These are phyloP conservation scores for Fistularia tabacaria DNA, from an alignment of 2,797 vertebrate genomes.

Conservation along the genomic window DNA sequence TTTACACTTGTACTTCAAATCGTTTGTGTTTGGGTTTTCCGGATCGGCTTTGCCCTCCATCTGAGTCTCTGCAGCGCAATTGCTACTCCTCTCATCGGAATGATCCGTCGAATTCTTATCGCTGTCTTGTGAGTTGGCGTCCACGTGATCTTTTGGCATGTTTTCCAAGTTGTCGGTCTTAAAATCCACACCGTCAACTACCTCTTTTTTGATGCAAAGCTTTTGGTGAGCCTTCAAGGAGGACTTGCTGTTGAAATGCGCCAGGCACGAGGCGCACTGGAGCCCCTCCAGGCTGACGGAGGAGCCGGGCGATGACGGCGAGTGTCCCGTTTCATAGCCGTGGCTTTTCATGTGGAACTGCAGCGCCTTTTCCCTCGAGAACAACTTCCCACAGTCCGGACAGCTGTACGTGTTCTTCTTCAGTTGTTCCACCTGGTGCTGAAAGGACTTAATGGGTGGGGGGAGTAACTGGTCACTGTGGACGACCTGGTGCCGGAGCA, in stretches of 20 bases:
- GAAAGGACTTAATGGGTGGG: conserved; percentile 75
- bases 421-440: conserved; percentile 77
- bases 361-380: conserved; percentile 78
- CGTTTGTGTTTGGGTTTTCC: background rate
- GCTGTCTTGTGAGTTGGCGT: background rate
- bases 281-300: conserved; percentile 35
- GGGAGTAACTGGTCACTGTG: conserved; percentile 62
- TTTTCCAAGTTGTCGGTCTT: conserved; percentile 12
- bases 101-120: background rate
- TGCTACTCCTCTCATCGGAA: conserved; percentile 14
- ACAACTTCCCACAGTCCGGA: conserved; percentile 76
- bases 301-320: conserved; percentile 46
- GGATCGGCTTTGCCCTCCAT: conserved; percentile 9
- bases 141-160: background rate
- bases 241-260: conserved; percentile 64
- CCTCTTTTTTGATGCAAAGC: conserved; percentile 57
- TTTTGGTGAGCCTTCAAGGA: conserved; percentile 69
- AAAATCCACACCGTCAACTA: background rate
- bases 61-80: conserved; percentile 1
- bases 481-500: conserved; percentile 74
- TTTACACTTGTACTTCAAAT: conserved; percentile 72
- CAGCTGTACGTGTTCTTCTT: conserved; percentile 78
- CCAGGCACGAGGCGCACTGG: conserved; percentile 65
- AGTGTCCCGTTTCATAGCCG: conserved; percentile 69
- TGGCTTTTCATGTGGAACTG: conserved; percentile 83